Evolutionary conservation across 2,888 invertebrate genomes (phyloP), one percentile per base, ranked within the genome.

Genomic region (Petrophora chlorosata): DNA sequence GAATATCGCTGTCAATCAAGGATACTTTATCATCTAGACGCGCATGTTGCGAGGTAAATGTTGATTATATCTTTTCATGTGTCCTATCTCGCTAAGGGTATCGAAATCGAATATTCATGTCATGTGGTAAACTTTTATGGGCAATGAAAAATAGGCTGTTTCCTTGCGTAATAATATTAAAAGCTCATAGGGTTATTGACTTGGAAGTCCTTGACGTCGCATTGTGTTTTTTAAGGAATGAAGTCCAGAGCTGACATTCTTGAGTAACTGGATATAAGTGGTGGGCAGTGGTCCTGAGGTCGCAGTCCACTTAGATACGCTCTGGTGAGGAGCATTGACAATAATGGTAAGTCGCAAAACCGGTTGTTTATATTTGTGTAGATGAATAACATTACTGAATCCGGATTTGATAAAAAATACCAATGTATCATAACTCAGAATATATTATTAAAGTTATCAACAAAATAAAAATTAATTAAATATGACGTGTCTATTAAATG

Each of bases 181-280:
- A n/a, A n/a, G n/a, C n/a, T n/a, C n/a, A 68, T 57, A 59, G 62
- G 74, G 82, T 82, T 79, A 82, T 70, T 75, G 83, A 82, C 83
- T 65, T 65, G 48, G 50, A 65, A 67, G 76, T 79, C 80, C 82
- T 82, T 77, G 75, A 64, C 63, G 73, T 69, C 61, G 70, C 72
- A 76, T 77, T 79, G 73, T 78, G 73, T 80, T 74, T 45, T 36
- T 70, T 70, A 70, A 79, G 84, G 85, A 86, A 89, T 87, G 85
- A 89, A 77, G 87, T 85, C 87, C 85, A 79, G 85, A 78, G 73
- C 68, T 84, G 73, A 76, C 78, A 85, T 85, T 85, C 82, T 85
- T 78, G 73, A 75, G 61, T 72, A 82, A 85, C 86, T 85, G 81
- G 87, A 88, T 86, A 88, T 88, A 89, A 80, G 79, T 78, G 81